Evolutionary conservation across 2,797 vertebrate genomes (phyloP).

Genomic region (Cirrhinus molitorella): DNA sequence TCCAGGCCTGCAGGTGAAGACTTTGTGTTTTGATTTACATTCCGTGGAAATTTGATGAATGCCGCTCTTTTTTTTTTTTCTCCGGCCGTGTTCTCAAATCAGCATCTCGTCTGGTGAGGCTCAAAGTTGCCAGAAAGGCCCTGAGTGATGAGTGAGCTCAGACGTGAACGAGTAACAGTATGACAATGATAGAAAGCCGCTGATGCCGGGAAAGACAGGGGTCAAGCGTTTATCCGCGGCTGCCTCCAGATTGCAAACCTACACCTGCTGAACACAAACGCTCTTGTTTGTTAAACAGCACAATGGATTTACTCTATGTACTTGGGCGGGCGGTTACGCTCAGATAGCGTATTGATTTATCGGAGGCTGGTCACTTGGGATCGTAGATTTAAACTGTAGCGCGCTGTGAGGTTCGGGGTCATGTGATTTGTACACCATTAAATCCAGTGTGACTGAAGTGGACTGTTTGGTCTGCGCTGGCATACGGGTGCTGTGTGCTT

Average conservation of each 20-base stretch:
- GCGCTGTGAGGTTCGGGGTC: conserved; percentile 24
- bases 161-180: conserved; percentile 21
- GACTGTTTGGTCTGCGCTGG: conserved; percentile 2
- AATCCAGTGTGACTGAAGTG: conserved; percentile 25
- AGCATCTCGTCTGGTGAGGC: conserved; percentile 17
- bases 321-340: conserved; percentile 15
- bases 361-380: conserved; percentile 43
- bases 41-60: conserved; percentile 36
- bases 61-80: neutral
- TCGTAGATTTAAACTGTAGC: conserved; percentile 44
- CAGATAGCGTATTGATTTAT: conserved; percentile 55
- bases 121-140: conserved; percentile 45
- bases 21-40: conserved; percentile 47
- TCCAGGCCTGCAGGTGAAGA: conserved; percentile 50
- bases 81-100: conserved; percentile 35
- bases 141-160: conserved; percentile 32
- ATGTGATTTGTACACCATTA: conserved; percentile 37
- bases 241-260: conserved; percentile 44
- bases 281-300: conserved; percentile 48
- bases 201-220: conserved; percentile 37
- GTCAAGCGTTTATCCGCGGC: conserved; percentile 41
- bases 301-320: conserved; percentile 54
- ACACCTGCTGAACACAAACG: conserved; percentile 44
- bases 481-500: conserved; percentile 14
- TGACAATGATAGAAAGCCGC: conserved; percentile 42